phyloP scores from a whole-genome alignment of 2,888 invertebrate species.

The Drosophila helvetica region DNA sequence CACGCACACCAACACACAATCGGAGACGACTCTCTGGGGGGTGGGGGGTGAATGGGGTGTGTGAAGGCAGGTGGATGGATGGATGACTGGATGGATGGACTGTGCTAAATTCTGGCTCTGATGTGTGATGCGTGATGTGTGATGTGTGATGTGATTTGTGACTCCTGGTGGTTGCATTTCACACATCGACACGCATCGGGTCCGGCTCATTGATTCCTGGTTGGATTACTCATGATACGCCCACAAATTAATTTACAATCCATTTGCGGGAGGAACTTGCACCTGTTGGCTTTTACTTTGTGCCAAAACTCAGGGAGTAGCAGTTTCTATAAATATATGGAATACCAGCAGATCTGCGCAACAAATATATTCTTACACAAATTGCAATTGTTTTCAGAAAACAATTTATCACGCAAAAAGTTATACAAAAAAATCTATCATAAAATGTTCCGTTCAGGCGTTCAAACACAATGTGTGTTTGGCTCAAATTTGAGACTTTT shows the following conservation, averaged over 20 bases:
- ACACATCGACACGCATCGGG: slow-evolving; percentile 8
- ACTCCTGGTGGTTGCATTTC: slow-evolving; percentile 1
- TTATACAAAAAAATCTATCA: no score
- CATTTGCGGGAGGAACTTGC: neutral
- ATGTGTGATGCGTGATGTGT: slow-evolving; percentile 7
- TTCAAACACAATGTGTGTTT: no score
- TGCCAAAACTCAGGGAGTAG: neutral
- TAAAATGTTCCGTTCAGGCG: no score
- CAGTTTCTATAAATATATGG: no score
- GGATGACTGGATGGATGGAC: neutral
- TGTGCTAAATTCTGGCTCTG: slow-evolving; percentile 8
- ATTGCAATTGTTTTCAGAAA: no score
- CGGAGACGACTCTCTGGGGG: slow-evolving; percentile 1
- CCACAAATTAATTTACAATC: slow-evolving; percentile 1
- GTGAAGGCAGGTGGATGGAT: slow-evolving; percentile 5
- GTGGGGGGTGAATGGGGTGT: no score
- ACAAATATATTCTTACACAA: no score
- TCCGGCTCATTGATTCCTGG: neutral
- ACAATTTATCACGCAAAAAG: no score
- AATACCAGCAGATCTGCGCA: no score
- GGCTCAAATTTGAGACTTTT: no score
- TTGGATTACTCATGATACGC: neutral
- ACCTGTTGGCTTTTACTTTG: no score
- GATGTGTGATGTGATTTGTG: slow-evolving; percentile 9
- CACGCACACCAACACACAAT: neutral